Base-by-base conservation (phyloP, 2,888 invertebrate species). In the Pelosia muscerda region DNA sequence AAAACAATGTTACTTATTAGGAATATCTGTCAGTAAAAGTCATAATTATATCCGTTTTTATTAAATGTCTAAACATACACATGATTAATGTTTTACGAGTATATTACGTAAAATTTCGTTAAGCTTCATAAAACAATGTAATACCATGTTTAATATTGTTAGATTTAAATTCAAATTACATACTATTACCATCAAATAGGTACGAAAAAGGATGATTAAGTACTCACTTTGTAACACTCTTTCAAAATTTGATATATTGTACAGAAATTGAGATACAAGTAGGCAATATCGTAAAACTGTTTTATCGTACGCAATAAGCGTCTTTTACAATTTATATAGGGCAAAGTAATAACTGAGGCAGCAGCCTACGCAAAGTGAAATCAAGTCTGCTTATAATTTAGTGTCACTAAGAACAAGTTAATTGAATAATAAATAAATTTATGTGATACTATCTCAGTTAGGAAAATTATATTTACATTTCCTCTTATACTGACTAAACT, bases 381-480 rank as follows among this genome's bases (percentile, higher is more conserved):
- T 85, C 84, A 83, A 86, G 86, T 84, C 82, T 83, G 84, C 77
- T 81, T 73, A 76, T 79, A 86, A 85, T 87, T 84, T 85, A 87
- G 80, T 78, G 71, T 81, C 73, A 80, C 78, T 75, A 76, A 80
- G 77, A 71, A 84, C 83, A 80, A 83, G 80, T 83, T 86, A 87
- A 86, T 87, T 86, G 81, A 82, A 83, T 73, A 71, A 42, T n/a
- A n/a, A n/a, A n/a, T n/a, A 55, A 74, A 76, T 84, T 81, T 83
- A 80, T 80, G 65, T 75, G 74, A 58, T 62, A 63, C 61, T 67
- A 72, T 72, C 65, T 71, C 59, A 61, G 66, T 70, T 65, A 64
- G 69, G 42, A 59, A 23, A 77, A 55, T 64, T 57, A 59, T 74
- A 61, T 74, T 80, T 64, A 61, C 38, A 65, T 67, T 68, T 70